phyloP scores from a whole-genome alignment of 2,797 vertebrate species.

The Poecilia wingei region DNA sequence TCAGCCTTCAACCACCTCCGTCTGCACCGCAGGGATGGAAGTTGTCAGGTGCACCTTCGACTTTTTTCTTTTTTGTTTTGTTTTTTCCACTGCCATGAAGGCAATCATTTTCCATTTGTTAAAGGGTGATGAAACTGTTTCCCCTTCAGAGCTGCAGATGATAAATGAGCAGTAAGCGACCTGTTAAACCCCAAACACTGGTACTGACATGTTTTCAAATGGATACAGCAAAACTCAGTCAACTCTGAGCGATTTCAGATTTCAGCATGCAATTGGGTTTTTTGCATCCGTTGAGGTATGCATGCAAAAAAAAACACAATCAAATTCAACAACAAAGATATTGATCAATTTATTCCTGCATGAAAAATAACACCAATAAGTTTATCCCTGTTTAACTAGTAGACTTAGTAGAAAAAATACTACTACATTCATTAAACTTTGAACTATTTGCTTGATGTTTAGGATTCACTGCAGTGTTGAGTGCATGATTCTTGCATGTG shows the following conservation, averaged over 20 bases:
- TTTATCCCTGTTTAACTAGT: neutral
- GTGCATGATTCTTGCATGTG: too few relatives aligned
- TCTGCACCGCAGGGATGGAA: slow-evolving; percentile 50
- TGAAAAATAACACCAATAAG: neutral
- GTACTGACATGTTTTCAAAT: neutral
- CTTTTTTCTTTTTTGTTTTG: slow-evolving; percentile 5
- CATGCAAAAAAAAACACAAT: neutral
- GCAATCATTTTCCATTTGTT: slow-evolving; percentile 72
- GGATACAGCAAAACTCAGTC: too few relatives aligned
- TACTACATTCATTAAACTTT: neutral
- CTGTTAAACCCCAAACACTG: neutral
- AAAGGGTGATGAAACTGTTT: slow-evolving; percentile 73
- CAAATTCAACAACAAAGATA: neutral
- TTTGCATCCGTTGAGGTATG: neutral
- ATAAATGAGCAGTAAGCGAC: neutral
- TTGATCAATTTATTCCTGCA: neutral
- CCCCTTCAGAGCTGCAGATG: slow-evolving; percentile 18
- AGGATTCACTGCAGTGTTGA: neutral
- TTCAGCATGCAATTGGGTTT: neutral
- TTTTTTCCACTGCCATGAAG: slow-evolving; percentile 23
- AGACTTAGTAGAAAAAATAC: neutral
- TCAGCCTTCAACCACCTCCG: slow-evolving; percentile 40
- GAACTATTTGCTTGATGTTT: neutral
- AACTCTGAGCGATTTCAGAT: neutral
- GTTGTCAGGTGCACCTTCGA: slow-evolving; percentile 44